Evolutionary conservation across 2,888 invertebrate genomes (phyloP).

Genomic region (Oscheius sp.): DNA sequence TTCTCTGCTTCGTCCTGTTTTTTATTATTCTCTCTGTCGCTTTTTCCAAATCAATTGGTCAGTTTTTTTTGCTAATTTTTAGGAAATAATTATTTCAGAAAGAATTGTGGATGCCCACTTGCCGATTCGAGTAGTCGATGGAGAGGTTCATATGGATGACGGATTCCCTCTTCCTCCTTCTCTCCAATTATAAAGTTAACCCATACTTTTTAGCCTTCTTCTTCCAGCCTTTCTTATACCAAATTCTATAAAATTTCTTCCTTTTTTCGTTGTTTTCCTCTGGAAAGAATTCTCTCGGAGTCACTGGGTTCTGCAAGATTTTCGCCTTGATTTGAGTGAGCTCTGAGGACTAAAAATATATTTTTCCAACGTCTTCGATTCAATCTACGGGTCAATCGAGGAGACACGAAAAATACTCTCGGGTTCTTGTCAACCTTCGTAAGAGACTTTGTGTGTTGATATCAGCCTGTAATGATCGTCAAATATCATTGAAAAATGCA

Average conservation of each 20-base stretch:
- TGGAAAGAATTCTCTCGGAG: background rate
- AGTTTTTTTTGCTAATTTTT: no score
- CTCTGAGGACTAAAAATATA: background rate
- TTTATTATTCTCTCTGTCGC: no score
- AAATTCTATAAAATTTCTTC: background rate
- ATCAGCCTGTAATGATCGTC: slow-evolving; percentile 16
- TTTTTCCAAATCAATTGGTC: no score
- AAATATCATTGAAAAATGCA: slow-evolving; percentile 7
- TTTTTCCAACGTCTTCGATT: background rate
- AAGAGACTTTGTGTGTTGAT: background rate
- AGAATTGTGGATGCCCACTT: background rate
- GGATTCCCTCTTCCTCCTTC: slow-evolving; percentile 11
- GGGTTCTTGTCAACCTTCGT: background rate
- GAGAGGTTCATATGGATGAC: background rate
- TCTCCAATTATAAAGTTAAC: background rate
- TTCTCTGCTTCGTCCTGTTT: no score
- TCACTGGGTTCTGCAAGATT: background rate
- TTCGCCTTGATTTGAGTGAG: background rate
- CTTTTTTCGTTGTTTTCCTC: background rate
- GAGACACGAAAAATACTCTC: no score
- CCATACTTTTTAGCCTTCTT: background rate
- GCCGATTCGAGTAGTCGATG: background rate
- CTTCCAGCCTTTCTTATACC: background rate
- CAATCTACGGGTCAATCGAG: no score
- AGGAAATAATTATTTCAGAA: no score